Evolutionary conservation across 2,797 vertebrate genomes (phyloP).

Genomic region (Eupleurogrammus muticus): DNA sequence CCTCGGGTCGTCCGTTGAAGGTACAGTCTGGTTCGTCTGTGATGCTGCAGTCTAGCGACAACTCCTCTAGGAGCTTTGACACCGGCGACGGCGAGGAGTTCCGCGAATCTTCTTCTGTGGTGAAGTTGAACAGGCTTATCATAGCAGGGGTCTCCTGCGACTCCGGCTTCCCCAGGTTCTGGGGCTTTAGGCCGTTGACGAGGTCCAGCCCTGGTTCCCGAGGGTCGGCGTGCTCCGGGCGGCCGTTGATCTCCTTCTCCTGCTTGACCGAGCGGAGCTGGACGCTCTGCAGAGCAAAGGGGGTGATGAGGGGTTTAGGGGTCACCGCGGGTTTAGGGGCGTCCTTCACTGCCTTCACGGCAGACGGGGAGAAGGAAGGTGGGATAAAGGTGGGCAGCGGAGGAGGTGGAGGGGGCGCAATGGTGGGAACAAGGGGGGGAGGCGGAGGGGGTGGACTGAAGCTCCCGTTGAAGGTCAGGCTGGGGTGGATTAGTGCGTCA

Average conservation of each 20-base stretch:
- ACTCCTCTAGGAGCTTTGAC: slow-evolving; percentile 73
- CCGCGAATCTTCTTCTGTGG: slow-evolving; percentile 47
- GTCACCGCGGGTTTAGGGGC: slow-evolving; percentile 66
- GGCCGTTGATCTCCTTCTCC: slow-evolving; percentile 67
- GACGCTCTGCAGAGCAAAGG: slow-evolving; percentile 91
- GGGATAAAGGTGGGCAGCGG: slow-evolving; percentile 68
- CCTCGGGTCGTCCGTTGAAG: slow-evolving; percentile 36
- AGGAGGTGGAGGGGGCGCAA: slow-evolving; percentile 67
- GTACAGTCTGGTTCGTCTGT: slow-evolving; percentile 48
- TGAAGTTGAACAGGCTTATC: slow-evolving; percentile 47
- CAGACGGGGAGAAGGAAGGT: slow-evolving; percentile 81
- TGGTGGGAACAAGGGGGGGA: slow-evolving; percentile 48
- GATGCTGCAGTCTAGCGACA: slow-evolving; percentile 72
- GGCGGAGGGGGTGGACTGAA: slow-evolving; percentile 76
- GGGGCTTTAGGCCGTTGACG: slow-evolving; percentile 65
- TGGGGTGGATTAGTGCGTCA: slow-evolving; percentile 79
- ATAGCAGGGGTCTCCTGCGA: slow-evolving; percentile 50
- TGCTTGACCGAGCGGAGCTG: slow-evolving; percentile 91
- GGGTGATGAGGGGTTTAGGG: slow-evolving; percentile 90
- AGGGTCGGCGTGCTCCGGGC: slow-evolving; percentile 61
- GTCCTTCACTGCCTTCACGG: slow-evolving; percentile 80
- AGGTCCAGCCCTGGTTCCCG: slow-evolving; percentile 75
- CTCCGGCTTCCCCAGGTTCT: slow-evolving; percentile 73
- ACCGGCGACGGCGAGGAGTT: slow-evolving; percentile 73
- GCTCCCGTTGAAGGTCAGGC: slow-evolving; percentile 71